Base-by-base conservation (phyloP, 35 echinoderm and acorn worm genomes). In the Ophioderma brevispina region DNA sequence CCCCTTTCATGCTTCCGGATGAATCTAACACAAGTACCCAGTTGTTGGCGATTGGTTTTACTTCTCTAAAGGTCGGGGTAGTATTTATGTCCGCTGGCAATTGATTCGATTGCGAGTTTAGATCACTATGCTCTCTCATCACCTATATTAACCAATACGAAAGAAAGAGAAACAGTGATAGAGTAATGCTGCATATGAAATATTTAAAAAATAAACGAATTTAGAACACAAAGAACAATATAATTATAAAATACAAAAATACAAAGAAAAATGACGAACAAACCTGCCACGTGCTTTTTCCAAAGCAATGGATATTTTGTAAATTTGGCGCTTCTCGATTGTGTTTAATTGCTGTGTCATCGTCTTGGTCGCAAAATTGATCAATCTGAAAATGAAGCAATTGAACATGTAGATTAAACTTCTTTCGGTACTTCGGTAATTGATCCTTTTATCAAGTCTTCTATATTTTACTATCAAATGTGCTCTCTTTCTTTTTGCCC, bases 1-100 rank as follows among this genome's bases (percentile, higher is more conserved):
- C 91, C 15, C 87, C 87, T 46, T 83, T 84, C 94, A 96, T 96
- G 35, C 94, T 96, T 0, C 94, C 94, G 37, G 94, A 96, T 41
- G 76, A 75, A 32, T 96, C 94, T 33, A 96, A 76, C 4, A 96
- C 94, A 2, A 96, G 77, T 13, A 96, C 94, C 0, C 80, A 82
- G 56, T 86, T 42, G 23, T 75, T 84, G 8, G 35, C 37, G 46
- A 28, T 55, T 40, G 81, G 82, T 75, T 94, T 89, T 1, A 94
- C 92, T 31, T 79, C 64, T 21, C 63, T 89, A 55, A 89, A 94
- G 19, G 32, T 50, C 1, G 92, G 92, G n/a, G 80, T 82, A 15
- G 86, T 23, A 35, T 94, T 52, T 70, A 25, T 70, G 40, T 23
- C 15, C 25, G 17, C n/a, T 34, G 46, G 78, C 43, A 28, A 32